Percentiles rank a stretch among this genome's conserved stretches.
phyloP scores from a whole-genome alignment of 1,140 invertebrate genomes.

The Papilio polytes region DNA sequence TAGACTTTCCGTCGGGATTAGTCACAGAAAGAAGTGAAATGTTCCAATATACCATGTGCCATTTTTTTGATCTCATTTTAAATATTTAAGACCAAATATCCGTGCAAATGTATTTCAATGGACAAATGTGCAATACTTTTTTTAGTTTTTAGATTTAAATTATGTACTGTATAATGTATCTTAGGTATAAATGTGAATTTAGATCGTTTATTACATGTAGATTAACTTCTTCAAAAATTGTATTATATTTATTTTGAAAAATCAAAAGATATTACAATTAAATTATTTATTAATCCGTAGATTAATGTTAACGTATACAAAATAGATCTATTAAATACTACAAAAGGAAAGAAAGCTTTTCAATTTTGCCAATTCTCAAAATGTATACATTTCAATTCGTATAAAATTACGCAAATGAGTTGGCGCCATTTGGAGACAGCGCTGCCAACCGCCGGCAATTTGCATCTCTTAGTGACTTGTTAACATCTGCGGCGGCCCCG shows the following conservation, averaged over 20 bases:
- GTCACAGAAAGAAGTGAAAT: not conserved
- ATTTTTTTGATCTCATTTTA: not conserved
- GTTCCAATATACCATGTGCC: not conserved
- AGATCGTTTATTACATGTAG: slow-evolving; percentile 12
- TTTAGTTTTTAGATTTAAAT: slow-evolving; percentile 35
- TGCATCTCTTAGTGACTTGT: slow-evolving; percentile 77
- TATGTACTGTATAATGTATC: slow-evolving; percentile 20
- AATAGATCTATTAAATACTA: slow-evolving; percentile 46
- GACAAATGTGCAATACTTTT: slow-evolving; percentile 33
- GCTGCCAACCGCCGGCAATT: slow-evolving; percentile 78
- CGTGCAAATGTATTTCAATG: not conserved
- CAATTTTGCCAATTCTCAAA: slow-evolving; percentile 62
- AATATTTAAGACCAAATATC: not conserved
- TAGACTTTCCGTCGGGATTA: too few species aligned
- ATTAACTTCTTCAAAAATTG: not conserved
- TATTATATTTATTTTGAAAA: slow-evolving; percentile 27
- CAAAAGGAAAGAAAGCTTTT: slow-evolving; percentile 52
- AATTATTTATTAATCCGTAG: slow-evolving; percentile 39
- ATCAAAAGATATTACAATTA: slow-evolving; percentile 18
- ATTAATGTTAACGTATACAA: slow-evolving; percentile 41
- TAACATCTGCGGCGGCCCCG: slow-evolving; percentile 52
- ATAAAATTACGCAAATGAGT: slow-evolving; percentile 76
- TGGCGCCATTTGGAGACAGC: slow-evolving; percentile 77
- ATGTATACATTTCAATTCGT: slow-evolving; percentile 65
- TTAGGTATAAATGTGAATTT: slow-evolving; percentile 23